These are phyloP conservation scores for Germaria angustata DNA, from an alignment of 2,888 invertebrate species.

Conservation along the genomic window DNA sequence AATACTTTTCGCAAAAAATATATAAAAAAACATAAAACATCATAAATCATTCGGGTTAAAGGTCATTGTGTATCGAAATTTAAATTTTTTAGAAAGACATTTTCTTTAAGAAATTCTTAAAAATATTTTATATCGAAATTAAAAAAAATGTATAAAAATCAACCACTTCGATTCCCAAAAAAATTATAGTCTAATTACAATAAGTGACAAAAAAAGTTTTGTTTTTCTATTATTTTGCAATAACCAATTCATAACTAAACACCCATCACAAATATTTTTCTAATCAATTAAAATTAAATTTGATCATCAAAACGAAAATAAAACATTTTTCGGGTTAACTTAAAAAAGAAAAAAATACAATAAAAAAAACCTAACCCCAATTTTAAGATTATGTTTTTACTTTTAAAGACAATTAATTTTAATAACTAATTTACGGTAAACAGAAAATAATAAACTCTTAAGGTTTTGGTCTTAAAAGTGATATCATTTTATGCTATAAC, in stretches of 20 bases:
- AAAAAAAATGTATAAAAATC: background rate
- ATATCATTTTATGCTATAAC: conserved; percentile 20
- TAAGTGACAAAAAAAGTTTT: conserved; percentile 68
- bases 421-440: conserved; percentile 28
- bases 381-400: conserved; percentile 4
- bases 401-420: conserved; percentile 22
- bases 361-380: conserved; percentile 41
- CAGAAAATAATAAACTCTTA: conserved; percentile 26
- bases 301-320: conserved; percentile 74
- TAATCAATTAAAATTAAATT: conserved; percentile 47
- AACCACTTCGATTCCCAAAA: background rate
- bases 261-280: conserved; percentile 67
- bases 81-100: conserved; percentile 35
- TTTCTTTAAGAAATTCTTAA: conserved; percentile 25
- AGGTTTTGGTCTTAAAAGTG: conserved; percentile 55
- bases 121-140: conserved; percentile 49
- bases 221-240: conserved; percentile 75
- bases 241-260: conserved; percentile 72
- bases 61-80: conserved; percentile 69
- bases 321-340: conserved; percentile 79
- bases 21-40: conserved; percentile 32
- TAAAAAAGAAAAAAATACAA: conserved; percentile 7
- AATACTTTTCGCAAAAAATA: conserved; percentile 23
- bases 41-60: conserved; percentile 72
- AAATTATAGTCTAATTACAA: conserved; percentile 36